phyloP scores from a whole-genome alignment of 2,888 invertebrate genomes.

The Cataglyphis cursor region DNA sequence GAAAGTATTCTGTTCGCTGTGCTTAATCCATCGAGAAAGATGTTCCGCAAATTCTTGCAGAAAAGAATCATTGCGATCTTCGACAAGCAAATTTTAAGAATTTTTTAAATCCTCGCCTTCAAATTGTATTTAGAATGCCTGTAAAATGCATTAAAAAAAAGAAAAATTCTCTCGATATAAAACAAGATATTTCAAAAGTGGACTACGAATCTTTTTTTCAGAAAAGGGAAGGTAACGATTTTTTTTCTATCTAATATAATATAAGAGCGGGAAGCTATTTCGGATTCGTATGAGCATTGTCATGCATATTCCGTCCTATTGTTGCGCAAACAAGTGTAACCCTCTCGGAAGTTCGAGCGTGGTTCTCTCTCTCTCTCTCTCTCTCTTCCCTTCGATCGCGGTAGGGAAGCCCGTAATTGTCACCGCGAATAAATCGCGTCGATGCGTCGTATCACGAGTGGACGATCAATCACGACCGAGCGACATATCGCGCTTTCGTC shows the following conservation, averaged over 20 bases:
- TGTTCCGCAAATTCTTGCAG: background rate
- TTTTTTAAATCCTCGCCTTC: background rate
- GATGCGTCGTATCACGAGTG: conserved; percentile 42
- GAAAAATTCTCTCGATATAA: background rate
- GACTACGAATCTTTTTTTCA: background rate
- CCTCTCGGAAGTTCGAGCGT: background rate
- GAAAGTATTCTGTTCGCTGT: background rate
- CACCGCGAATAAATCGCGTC: conserved; percentile 44
- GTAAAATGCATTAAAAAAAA: background rate
- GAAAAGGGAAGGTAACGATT: background rate
- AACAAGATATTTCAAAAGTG: background rate
- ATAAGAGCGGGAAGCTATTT: background rate
- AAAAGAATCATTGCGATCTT: background rate
- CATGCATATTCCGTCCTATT: background rate
- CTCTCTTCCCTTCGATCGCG: too few species aligned
- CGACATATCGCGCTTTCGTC: conserved; percentile 40
- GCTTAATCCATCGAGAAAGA: background rate
- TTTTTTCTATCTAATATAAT: background rate
- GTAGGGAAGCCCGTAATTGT: conserved; percentile 16
- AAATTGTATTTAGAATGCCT: background rate
- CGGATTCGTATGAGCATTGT: background rate
- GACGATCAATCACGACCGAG: conserved; percentile 68
- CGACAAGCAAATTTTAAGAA: background rate
- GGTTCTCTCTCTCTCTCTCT: too few species aligned
- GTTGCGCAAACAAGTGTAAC: conserved; percentile 1